These are phyloP conservation scores for Intellagama lesueurii DNA, from an alignment of 2,797 vertebrate species.

Conservation along the genomic window DNA sequence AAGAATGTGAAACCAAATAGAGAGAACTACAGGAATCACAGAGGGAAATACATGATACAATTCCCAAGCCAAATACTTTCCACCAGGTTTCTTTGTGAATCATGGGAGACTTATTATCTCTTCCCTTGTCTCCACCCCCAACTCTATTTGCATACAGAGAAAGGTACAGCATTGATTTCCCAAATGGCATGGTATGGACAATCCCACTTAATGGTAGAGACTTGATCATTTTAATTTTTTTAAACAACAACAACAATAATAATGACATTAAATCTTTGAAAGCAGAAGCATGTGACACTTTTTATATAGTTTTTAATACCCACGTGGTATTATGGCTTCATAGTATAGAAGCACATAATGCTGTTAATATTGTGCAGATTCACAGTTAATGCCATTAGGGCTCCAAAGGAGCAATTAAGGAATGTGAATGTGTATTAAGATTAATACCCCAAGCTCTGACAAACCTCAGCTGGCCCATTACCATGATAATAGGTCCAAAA, in stretches of 20 bases:
- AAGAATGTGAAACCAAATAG: constrained; percentile 14
- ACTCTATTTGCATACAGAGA: constrained; percentile 4
- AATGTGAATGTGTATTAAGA: constrained; percentile 78
- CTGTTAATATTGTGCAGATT: constrained; percentile 79
- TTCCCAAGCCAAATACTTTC: constrained; percentile 29
- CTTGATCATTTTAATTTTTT: constrained; percentile 42
- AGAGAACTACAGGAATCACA: constrained; percentile 8
- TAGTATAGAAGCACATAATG: constrained; percentile 70
- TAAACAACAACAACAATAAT: constrained; percentile 8
- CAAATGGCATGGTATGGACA: constrained; percentile 31
- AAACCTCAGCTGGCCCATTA: constrained; percentile 81
- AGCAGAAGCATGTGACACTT: constrained; percentile 55
- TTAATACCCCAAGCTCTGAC: constrained; percentile 80
- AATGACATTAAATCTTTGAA: constrained; percentile 51
- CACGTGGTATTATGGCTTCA: constrained; percentile 68
- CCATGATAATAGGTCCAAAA: constrained; percentile 78
- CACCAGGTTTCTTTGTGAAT: constrained; percentile 32
- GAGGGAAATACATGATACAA: constrained; percentile 9
- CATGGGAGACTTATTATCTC: constrained; percentile 35
- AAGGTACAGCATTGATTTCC: constrained; percentile 40
- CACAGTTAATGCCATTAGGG: constrained; percentile 79
- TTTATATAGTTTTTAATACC: constrained; percentile 77
- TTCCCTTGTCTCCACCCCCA: no score
- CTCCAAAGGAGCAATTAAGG: constrained; percentile 77
- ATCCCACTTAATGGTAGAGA: constrained; percentile 30